phyloP scores from a whole-genome alignment of 2,888 invertebrate species.

The Agrypnus murinus region DNA sequence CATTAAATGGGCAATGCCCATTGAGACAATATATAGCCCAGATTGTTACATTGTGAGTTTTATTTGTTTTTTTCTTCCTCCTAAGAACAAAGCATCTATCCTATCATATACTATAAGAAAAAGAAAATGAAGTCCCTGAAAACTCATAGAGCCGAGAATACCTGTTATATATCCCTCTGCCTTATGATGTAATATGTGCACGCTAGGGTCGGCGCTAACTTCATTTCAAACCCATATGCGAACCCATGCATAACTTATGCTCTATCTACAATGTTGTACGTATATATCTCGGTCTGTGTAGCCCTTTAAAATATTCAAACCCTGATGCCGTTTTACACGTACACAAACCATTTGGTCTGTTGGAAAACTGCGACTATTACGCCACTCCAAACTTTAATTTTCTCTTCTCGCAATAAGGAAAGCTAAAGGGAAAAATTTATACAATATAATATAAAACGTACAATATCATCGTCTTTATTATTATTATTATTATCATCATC shows the following conservation, averaged over 20 bases:
- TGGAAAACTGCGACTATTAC: conserved; percentile 55
- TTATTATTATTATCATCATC: too few relatives aligned
- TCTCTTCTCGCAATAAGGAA: conserved; percentile 53
- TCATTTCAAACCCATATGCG: conserved; percentile 61
- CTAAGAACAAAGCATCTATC: conserved; percentile 34
- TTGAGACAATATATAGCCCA: neutral
- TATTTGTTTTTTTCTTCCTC: conserved; percentile 20
- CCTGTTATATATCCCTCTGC: conserved; percentile 51
- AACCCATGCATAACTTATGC: conserved; percentile 61
- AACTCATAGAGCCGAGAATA: conserved; percentile 50
- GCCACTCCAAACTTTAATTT: conserved; percentile 55
- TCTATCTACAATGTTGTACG: conserved; percentile 57
- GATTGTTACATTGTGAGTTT: conserved; percentile 2
- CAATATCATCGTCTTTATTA: too few relatives aligned
- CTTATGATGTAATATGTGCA: conserved; percentile 56
- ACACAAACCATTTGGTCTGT: conserved; percentile 51
- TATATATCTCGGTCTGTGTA: conserved; percentile 49
- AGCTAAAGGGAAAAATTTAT: conserved; percentile 42
- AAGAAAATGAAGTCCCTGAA: conserved; percentile 47
- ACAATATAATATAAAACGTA: too few relatives aligned
- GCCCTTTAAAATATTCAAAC: conserved; percentile 47
- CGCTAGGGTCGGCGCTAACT: conserved; percentile 57
- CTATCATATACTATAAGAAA: conserved; percentile 14
- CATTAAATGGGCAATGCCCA: too few relatives aligned
- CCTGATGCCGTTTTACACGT: conserved; percentile 34